A percentile compares a stretch with the other conserved stretches of the same genome.
Evolutionary conservation across 2,888 invertebrate species (phyloP).

Genomic region (Lasioglossum oenotherae): DNA sequence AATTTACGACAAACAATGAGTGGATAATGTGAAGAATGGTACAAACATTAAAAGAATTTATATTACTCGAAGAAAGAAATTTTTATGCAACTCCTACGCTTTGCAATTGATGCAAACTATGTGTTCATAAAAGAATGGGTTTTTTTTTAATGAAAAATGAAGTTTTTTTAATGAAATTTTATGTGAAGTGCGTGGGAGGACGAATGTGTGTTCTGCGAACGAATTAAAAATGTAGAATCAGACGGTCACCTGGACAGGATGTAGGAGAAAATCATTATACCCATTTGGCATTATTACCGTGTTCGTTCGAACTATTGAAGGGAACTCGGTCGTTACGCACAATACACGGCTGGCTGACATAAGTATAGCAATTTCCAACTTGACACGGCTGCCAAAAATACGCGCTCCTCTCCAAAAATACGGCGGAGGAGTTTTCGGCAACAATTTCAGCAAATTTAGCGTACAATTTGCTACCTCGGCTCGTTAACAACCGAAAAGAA

Average conservation of each 20-base stretch:
- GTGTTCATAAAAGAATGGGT: neutral
- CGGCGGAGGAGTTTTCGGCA: constrained; percentile 39
- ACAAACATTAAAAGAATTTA: neutral
- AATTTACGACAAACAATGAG: neutral
- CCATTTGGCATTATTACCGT: constrained; percentile 62
- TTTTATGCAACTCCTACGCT: neutral
- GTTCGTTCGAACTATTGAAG: constrained; percentile 55
- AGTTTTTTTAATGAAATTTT: neutral
- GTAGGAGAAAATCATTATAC: constrained; percentile 54
- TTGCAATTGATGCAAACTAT: neutral
- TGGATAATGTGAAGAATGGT: neutral
- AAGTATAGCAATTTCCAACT: constrained; percentile 54
- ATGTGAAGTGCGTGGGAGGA: neutral
- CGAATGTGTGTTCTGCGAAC: neutral
- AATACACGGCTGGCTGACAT: constrained; percentile 32
- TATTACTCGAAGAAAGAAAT: neutral
- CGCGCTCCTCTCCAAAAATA: constrained; percentile 27
- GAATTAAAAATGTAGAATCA: constrained; percentile 41
- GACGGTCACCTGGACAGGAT: constrained; percentile 39
- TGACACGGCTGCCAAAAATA: constrained; percentile 47
- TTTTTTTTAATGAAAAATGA: neutral
- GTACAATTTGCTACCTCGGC: constrained; percentile 36
- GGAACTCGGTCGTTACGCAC: constrained; percentile 43
- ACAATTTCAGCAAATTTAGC: constrained; percentile 61
- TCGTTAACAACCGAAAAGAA: constrained; percentile 46